Evolutionary conservation across 2,888 invertebrate genomes (phyloP), one percentile per base, ranked within the genome.

Genomic region (Nymphalis polychloros): DNA sequence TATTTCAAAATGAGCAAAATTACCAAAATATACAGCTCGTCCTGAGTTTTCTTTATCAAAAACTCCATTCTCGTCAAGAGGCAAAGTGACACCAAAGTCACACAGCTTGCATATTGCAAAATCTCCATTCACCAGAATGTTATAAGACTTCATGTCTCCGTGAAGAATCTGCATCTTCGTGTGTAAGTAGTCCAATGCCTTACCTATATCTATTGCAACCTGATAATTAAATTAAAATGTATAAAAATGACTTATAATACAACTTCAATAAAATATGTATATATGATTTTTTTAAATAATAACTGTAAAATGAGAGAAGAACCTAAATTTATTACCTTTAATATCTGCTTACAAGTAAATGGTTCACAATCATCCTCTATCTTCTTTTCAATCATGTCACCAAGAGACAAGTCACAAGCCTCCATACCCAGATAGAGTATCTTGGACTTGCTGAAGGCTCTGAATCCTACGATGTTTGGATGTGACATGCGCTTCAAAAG

Each of bases 111-210:
- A 95, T 1, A 93, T 91, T 41, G 93, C 93, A 82, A 96, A 97
- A 80, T 96, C 94, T 16, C 94, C 95, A 73, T 97, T 96, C 0
- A 97, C 93, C 0, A 97, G 92, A 53, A 97, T 89, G 81, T 97
- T 97, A 80, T 94, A 96, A 0, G 97, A 97, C 86, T 97, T 97
- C 50, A 97, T 90, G 83, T 97, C 97, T 41, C 97, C 96, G 72
- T 97, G 97, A 10, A 97, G 84, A 53, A 97, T 88, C 63, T 94
- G 93, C 63, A 94, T 95, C 72, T 93, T 94, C 1, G 94, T 94
- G 82, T 97, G 97, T 2, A 97, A 88, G 86, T 97, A 97, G 79
- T 96, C 93, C 0, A 97, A 83, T 0, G 95, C 97, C 79, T 93
- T 94, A 0, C 94, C 93, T 64, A 96, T 92, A 82, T 97, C 96